Evolutionary conservation across 2,113 vertebrate species (phyloP), one percentile per base, ranked within the genome.

Genomic region (Aspidoscelis tigris): DNA sequence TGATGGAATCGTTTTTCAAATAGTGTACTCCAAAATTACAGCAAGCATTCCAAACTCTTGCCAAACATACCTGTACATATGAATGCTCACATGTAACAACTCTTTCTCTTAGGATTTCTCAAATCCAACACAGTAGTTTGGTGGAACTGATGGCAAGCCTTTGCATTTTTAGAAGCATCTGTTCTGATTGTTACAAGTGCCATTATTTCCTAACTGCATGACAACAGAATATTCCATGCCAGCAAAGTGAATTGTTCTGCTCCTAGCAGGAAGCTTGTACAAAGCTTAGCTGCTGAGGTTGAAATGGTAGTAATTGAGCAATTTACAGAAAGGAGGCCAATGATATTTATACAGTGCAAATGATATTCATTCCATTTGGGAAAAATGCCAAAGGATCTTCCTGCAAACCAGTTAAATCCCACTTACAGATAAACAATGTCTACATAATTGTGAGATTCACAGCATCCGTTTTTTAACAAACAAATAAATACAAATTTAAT

Each of bases 71-170:
- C 69, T 65, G 24, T 4, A 75, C 20, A 75, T 18, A 61, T 18
- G 18, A 58, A 61, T 61, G 58, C 18, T 4, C 58, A 18, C 22
- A 2, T 78, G 26, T 33, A 0, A 21, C 65, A 50, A 68, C 50
- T 61, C 78, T 50, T 50, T 78, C 12, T n/a, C 26, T 72, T 21
- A 84, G 26, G 24, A 58, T 66, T 41, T 73, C 86, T 64, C 88
- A 90, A 78, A 79, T 41, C 4, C 1, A 11, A 3, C 26, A 86
- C 4, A 43, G 5, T 26, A 0, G 58, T 70, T 65, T 89, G 82
- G 58, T 12, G 14, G 80, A 83, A 7, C 2, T 88, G 73, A 24
- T 11, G 10, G 5, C n/a, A 1, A 50, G 75, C 82, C 47, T 80
- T 76, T 78, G 39, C 1, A 64, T 18, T 22, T 47, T 77, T 39